Evolutionary conservation across 2,113 vertebrate genomes (phyloP).

Genomic region (Mixornis gularis): DNA sequence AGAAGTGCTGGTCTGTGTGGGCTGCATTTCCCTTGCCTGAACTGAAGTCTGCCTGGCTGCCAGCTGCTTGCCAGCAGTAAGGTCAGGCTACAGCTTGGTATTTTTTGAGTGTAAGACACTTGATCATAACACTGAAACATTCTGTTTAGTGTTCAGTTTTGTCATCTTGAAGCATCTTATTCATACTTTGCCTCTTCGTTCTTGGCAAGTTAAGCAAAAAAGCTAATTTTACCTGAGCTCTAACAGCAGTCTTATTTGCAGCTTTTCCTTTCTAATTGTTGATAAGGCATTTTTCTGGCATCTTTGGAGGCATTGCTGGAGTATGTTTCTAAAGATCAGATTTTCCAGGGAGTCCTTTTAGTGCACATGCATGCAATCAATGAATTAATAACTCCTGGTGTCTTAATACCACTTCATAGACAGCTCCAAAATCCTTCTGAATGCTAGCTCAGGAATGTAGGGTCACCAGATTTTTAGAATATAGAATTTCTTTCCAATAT

Average conservation of each 20-base stretch:
- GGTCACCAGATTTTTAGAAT: neutral
- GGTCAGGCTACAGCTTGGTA: neutral
- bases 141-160: neutral
- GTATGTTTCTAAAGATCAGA: fast-evolving
- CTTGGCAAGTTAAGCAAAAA: neutral
- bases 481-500: neutral
- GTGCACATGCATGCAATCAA: neutral
- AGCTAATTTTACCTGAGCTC: neutral
- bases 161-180: neutral
- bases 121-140: neutral
- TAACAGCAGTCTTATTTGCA: fast-evolving
- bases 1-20: neutral
- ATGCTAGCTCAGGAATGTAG: neutral
- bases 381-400: neutral
- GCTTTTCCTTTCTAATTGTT: neutral
- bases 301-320: neutral
- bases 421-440: neutral
- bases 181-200: fast-evolving
- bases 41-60: neutral
- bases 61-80: neutral
- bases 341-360: neutral
- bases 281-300: neutral
- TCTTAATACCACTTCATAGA: neutral
- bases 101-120: neutral
- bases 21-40: neutral